Evolutionary conservation across 1,140 invertebrate species (phyloP).

Genomic region (Drosophila albomicans): DNA sequence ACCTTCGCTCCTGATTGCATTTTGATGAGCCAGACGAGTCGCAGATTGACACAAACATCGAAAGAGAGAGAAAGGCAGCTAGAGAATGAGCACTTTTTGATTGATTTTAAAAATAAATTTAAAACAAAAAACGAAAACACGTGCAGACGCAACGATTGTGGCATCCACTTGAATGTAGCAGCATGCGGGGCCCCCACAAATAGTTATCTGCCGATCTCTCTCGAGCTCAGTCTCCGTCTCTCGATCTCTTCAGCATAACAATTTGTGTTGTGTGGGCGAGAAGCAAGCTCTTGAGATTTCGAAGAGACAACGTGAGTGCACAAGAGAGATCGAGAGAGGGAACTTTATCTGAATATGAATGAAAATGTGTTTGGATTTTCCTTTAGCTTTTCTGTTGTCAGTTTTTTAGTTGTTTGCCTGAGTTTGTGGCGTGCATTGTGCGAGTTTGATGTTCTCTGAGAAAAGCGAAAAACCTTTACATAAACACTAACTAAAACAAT

Average conservation of each 20-base stretch:
- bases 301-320: slow-evolving; percentile 21
- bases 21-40: slow-evolving; percentile 40
- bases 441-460: slow-evolving; percentile 62
- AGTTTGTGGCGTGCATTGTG: slow-evolving; percentile 74
- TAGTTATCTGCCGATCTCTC: slow-evolving; percentile 42
- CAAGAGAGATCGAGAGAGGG: slow-evolving; percentile 6
- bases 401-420: slow-evolving; percentile 64
- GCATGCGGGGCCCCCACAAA: slow-evolving; percentile 23
- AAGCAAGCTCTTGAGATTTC: slow-evolving; percentile 32
- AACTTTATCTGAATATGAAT: slow-evolving; percentile 32
- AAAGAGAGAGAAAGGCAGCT: slow-evolving; percentile 14
- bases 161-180: slow-evolving; percentile 23
- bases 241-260: slow-evolving; percentile 26
- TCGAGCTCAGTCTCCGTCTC: neutral
- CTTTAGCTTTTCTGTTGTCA: slow-evolving; percentile 22
- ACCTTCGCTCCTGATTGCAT: slow-evolving; percentile 51
- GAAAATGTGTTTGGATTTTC: slow-evolving; percentile 48
- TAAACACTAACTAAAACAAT: slow-evolving; percentile 32
- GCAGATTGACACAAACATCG: neutral
- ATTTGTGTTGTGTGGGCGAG: slow-evolving; percentile 36
- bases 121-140: slow-evolving; percentile 53
- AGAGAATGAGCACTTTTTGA: slow-evolving; percentile 49
- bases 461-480: slow-evolving; percentile 33
- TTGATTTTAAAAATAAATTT: slow-evolving; percentile 80
- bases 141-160: slow-evolving; percentile 40